These are phyloP conservation scores for Heterocephalus glaber DNA, from an alignment of 2,113 vertebrate genomes.

Conservation along the genomic window DNA sequence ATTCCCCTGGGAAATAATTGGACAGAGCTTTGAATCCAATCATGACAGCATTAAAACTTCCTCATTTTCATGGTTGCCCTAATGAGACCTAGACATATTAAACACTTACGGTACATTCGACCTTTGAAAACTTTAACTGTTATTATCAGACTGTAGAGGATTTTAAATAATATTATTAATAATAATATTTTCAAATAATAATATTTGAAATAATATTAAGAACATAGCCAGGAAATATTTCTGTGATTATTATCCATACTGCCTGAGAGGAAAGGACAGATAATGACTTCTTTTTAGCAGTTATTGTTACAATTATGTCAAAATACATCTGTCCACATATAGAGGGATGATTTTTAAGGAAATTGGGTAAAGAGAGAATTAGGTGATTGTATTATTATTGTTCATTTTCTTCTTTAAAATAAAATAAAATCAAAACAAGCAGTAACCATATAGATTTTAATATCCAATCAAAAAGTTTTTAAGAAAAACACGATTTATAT, in stretches of 20 bases:
- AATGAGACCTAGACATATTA: neutral
- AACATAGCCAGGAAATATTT: neutral
- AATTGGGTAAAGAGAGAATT: neutral
- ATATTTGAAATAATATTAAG: neutral
- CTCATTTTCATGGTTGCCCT: neutral
- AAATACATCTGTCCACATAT: conserved; percentile 27
- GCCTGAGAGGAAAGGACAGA: neutral
- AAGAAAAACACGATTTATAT: neutral
- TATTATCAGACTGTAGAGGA: neutral
- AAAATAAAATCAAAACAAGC: conserved; percentile 6
- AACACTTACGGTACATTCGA: neutral
- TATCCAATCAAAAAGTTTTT: neutral
- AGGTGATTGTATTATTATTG: neutral
- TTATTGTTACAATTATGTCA: neutral
- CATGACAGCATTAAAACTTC: neutral
- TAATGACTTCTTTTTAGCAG: neutral
- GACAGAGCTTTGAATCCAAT: neutral
- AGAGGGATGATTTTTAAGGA: neutral
- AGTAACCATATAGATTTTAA: neutral
- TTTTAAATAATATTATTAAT: conserved; percentile 22
- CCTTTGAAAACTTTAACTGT: neutral
- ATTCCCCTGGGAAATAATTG: neutral
- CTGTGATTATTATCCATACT: neutral
- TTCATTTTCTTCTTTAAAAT: neutral
- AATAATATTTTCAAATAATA: too few species aligned